Evolutionary conservation across 92 coral and sea anemone species (phyloP).

Genomic region (Actinernus sp.): DNA sequence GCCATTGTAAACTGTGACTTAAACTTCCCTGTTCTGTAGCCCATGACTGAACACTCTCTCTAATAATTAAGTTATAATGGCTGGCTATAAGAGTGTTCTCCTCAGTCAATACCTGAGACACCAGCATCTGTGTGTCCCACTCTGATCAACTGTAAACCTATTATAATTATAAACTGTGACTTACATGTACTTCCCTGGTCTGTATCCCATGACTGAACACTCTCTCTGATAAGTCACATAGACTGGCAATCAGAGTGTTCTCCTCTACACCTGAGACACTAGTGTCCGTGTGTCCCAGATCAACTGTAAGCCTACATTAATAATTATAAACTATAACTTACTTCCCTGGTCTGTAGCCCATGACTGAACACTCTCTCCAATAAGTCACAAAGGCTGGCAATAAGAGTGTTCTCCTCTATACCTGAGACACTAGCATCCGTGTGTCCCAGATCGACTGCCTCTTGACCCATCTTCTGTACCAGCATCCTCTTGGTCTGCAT

Average conservation of each 20-base stretch:
- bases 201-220: conserved; percentile 96
- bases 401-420: conserved; percentile 94
- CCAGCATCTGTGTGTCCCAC: no score
- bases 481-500: conserved; percentile 88
- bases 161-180: no score
- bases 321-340: no score
- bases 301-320: no score
- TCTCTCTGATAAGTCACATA: conserved; percentile 95
- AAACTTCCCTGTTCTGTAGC: conserved; percentile 84
- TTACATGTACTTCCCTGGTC: conserved; percentile 91
- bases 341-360: conserved; percentile 89
- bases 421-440: conserved; percentile 98
- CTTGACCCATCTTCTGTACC: conserved; percentile 99
- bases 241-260: conserved; percentile 95
- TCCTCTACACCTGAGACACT: conserved; percentile 98
- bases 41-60: conserved; percentile 99
- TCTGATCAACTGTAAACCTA: no score
- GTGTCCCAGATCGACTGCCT: conserved; percentile 97
- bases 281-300: conserved; percentile 97
- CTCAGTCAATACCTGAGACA: conserved; percentile 96
- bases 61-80: conserved; percentile 90
- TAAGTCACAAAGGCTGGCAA: conserved; percentile 97
- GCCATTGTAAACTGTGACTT: no score
- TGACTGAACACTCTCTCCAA: conserved; percentile 97
- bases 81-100: conserved; percentile 98